Evolutionary conservation across 2,113 vertebrate species (phyloP).

Genomic region (Zosterops pallidus): DNA sequence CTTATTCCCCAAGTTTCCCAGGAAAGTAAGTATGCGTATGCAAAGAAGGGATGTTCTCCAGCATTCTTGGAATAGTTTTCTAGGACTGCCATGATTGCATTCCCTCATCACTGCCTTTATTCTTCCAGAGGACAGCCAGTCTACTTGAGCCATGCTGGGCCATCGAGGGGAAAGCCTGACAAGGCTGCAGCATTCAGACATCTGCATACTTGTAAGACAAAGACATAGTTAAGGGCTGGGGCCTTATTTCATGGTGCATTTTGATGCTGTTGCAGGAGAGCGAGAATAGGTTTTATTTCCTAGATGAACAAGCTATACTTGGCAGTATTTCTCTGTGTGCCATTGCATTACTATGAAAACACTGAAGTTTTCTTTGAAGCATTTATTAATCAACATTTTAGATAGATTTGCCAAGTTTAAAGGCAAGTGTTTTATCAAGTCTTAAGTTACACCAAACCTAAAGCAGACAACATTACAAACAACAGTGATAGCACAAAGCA

Average conservation of each 20-base stretch:
- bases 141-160: background rate
- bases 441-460: background rate
- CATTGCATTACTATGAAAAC: background rate
- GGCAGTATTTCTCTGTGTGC: background rate
- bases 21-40: background rate
- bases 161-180: background rate
- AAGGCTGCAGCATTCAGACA: background rate
- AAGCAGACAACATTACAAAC: background rate
- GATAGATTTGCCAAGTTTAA: background rate
- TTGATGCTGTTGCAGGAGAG: background rate
- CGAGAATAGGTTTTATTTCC: background rate
- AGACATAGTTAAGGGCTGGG: background rate
- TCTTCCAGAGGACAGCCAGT: background rate
- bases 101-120: background rate
- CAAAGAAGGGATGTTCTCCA: background rate
- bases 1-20: background rate
- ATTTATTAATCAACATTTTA: background rate
- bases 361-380: background rate
- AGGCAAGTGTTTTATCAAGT: background rate
- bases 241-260: background rate
- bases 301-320: background rate
- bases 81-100: background rate
- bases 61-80: conserved; percentile 29
- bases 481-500: background rate
- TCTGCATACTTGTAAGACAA: background rate